A percentile compares a stretch with the other conserved stretches of the same genome.
These are phyloP conservation scores for Perizoma flavofasciatum DNA, from an alignment of 2,888 invertebrate species.

Conservation along the genomic window DNA sequence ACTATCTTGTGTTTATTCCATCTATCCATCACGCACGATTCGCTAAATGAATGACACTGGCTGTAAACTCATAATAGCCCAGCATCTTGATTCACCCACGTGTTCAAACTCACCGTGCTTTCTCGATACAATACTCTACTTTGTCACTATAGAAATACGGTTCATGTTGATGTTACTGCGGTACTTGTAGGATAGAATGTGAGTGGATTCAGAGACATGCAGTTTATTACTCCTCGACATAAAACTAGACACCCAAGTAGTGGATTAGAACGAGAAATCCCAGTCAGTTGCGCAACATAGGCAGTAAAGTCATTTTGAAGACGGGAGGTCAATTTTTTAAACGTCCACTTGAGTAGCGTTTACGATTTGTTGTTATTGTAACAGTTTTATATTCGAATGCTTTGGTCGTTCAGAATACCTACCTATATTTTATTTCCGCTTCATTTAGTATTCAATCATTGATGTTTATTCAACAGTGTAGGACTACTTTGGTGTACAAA, in stretches of 20 bases:
- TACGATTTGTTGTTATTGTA: constrained; percentile 78
- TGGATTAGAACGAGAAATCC: constrained; percentile 69
- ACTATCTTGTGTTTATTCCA: constrained; percentile 30
- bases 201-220: constrained; percentile 52
- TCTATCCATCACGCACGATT: constrained; percentile 63
- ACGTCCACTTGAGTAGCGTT: constrained; percentile 56
- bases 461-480: constrained; percentile 19
- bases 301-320: constrained; percentile 54
- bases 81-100: constrained; percentile 69
- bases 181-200: constrained; percentile 31
- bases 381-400: constrained; percentile 60
- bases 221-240: constrained; percentile 73
- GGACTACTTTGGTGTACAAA: no score
- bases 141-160: constrained; percentile 45
- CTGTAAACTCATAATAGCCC: constrained; percentile 69
- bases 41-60: constrained; percentile 75
- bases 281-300: constrained; percentile 64
- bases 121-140: constrained; percentile 30
- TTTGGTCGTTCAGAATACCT: constrained; percentile 43
- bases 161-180: constrained; percentile 38
- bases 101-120: constrained; percentile 42
- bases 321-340: constrained; percentile 72
- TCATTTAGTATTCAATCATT: constrained; percentile 10
- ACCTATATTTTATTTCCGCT: constrained; percentile 31
- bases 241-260: constrained; percentile 82